phyloP scores from a whole-genome alignment of 1,140 invertebrate species.

The Epicauta chinensis region DNA sequence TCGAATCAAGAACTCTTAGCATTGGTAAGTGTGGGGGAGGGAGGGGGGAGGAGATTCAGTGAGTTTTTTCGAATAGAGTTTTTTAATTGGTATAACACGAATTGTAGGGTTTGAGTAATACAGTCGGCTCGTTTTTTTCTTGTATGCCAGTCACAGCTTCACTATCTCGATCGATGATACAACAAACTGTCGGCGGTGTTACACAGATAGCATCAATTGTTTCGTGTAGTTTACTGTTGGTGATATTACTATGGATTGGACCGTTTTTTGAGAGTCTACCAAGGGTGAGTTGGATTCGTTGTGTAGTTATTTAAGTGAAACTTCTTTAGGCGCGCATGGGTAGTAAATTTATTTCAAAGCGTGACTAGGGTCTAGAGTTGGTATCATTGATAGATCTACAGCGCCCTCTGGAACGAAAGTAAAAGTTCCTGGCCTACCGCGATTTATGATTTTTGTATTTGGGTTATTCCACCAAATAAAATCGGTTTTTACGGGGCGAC shows the following conservation, averaged over 20 bases:
- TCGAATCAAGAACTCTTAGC: slow-evolving; percentile 85
- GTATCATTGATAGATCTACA: no score
- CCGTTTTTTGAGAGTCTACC: slow-evolving; percentile 79
- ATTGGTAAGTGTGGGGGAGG: slow-evolving; percentile 55
- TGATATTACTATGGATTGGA: slow-evolving; percentile 75
- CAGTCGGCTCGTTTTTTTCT: slow-evolving; percentile 77
- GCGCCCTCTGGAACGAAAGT: no score
- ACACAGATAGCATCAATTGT: slow-evolving; percentile 73
- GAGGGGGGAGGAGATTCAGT: no score
- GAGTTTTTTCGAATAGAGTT: no score
- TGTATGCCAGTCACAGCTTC: slow-evolving; percentile 81
- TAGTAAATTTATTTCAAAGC: no score
- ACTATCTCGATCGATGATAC: slow-evolving; percentile 74
- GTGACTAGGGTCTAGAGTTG: no score
- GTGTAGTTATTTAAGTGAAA: no score
- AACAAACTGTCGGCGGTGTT: slow-evolving; percentile 73
- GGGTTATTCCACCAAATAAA: no score
- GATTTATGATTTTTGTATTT: no score
- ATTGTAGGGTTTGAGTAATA: slow-evolving; percentile 65
- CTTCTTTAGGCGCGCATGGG: no score
- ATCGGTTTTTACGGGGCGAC: no score
- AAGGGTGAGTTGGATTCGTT: slow-evolving; percentile 48
- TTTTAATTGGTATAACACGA: neutral
- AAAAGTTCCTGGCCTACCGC: no score
- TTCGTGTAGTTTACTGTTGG: slow-evolving; percentile 60